These are phyloP conservation scores for Sapajus apella DNA, from an alignment of 2,113 vertebrate species.

Conservation along the genomic window DNA sequence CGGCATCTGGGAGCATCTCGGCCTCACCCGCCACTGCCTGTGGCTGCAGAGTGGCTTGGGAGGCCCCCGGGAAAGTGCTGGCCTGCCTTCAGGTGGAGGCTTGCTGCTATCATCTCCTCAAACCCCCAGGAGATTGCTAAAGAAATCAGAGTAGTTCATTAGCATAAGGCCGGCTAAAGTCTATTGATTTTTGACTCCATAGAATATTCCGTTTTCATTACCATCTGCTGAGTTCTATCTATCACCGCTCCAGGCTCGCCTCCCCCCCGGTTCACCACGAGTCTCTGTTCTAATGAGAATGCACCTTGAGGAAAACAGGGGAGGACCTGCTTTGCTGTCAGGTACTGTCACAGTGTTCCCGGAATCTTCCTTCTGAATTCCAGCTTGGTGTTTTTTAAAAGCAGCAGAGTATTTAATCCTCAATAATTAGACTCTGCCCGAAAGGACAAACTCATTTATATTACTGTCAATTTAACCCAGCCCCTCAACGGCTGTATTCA, in stretches of 20 bases:
- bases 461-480: constrained; percentile 23
- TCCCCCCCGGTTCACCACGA: neutral
- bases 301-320: neutral
- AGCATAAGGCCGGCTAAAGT: constrained; percentile 73
- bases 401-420: constrained; percentile 58
- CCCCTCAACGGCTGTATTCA: neutral
- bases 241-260: neutral
- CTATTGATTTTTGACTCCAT: constrained; percentile 74
- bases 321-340: neutral
- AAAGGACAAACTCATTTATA: constrained; percentile 55
- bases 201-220: constrained; percentile 69
- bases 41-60: neutral
- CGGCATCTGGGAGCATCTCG: neutral
- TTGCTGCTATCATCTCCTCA: neutral
- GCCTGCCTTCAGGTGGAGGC: neutral
- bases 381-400: constrained; percentile 55
- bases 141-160: constrained; percentile 61
- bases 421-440: constrained; percentile 57
- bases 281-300: constrained; percentile 49
- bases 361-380: constrained; percentile 21
- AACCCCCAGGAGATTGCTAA: constrained; percentile 59
- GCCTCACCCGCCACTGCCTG: accelerated
- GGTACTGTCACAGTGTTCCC: neutral
- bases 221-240: constrained; percentile 45
- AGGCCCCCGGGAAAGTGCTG: constrained; percentile 54